These are phyloP conservation scores for Manis javanica DNA, from an alignment of 2,797 vertebrate species.

Conservation along the genomic window DNA sequence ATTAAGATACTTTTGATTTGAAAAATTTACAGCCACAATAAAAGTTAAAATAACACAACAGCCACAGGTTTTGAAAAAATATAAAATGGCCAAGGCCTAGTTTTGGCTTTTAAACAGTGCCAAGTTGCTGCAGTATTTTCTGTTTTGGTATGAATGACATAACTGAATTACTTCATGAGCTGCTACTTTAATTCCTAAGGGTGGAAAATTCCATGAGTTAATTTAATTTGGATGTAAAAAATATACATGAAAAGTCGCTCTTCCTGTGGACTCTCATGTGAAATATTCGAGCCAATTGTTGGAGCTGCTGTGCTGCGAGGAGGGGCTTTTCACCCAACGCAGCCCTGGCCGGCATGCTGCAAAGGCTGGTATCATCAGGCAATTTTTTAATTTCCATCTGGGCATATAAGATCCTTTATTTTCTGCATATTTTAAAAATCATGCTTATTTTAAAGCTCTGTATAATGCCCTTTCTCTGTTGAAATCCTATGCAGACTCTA, in stretches of 20 bases:
- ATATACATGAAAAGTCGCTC: slow-evolving; percentile 72
- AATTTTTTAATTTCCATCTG: background rate
- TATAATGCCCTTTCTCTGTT: background rate
- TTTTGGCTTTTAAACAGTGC: slow-evolving; percentile 77
- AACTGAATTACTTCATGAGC: slow-evolving; percentile 84
- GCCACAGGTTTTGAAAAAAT: slow-evolving; percentile 70
- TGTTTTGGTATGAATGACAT: slow-evolving; percentile 81
- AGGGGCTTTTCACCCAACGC: background rate
- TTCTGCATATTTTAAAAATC: background rate
- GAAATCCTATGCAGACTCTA: background rate
- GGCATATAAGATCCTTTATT: background rate
- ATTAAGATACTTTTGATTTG: slow-evolving; percentile 67
- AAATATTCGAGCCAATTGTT: slow-evolving; percentile 9
- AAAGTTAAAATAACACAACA: slow-evolving; percentile 69
- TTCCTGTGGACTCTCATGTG: slow-evolving; percentile 78
- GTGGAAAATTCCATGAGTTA: slow-evolving; percentile 87
- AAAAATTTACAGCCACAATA: slow-evolving; percentile 71
- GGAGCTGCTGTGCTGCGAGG: background rate
- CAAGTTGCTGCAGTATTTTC: slow-evolving; percentile 77
- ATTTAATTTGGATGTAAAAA: slow-evolving; percentile 85
- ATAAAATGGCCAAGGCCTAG: slow-evolving; percentile 58
- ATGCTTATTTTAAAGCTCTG: background rate
- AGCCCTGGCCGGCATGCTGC: background rate
- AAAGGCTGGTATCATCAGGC: background rate
- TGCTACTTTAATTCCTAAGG: slow-evolving; percentile 84